Conservation (phyloP, 2,888 invertebrate species). For the Lobophora halterata region DNA sequence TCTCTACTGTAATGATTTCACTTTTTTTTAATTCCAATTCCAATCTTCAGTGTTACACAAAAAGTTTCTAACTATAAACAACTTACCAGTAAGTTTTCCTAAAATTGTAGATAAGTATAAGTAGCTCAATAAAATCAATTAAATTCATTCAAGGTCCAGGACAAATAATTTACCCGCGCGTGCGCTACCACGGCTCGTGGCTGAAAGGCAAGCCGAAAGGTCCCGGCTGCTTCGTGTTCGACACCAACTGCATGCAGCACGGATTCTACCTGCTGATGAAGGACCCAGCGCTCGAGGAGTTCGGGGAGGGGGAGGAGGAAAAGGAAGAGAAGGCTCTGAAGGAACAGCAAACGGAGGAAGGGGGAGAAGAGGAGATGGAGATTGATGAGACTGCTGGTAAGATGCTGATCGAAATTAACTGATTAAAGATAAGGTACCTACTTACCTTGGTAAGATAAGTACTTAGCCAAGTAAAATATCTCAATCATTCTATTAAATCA, state of each 20-base stretch:
- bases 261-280: slow-evolving; percentile 84
- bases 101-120: too few relatives aligned
- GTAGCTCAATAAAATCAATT: too few relatives aligned
- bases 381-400: slow-evolving; percentile 64
- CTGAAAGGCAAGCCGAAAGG: slow-evolving; percentile 85
- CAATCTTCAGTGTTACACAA: too few relatives aligned
- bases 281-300: slow-evolving; percentile 70
- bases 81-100: too few relatives aligned
- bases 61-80: too few relatives aligned
- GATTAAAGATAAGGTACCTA: slow-evolving; percentile 2
- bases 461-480: too few relatives aligned
- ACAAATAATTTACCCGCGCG: slow-evolving; percentile 84
- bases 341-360: slow-evolving; percentile 67
- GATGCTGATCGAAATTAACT: slow-evolving; percentile 2
- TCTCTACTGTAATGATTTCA: too few relatives aligned
- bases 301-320: slow-evolving; percentile 69
- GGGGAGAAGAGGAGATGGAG: slow-evolving; percentile 58
- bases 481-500: too few relatives aligned
- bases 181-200: slow-evolving; percentile 87
- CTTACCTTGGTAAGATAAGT: too few relatives aligned
- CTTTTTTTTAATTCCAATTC: too few relatives aligned
- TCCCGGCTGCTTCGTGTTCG: slow-evolving; percentile 87
- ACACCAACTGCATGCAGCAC: slow-evolving; percentile 87
- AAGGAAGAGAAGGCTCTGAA: slow-evolving; percentile 57
- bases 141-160: slow-evolving; percentile 90